Conservation (phyloP, 2,113 vertebrate species). For the Leucopsar rothschildi region DNA sequence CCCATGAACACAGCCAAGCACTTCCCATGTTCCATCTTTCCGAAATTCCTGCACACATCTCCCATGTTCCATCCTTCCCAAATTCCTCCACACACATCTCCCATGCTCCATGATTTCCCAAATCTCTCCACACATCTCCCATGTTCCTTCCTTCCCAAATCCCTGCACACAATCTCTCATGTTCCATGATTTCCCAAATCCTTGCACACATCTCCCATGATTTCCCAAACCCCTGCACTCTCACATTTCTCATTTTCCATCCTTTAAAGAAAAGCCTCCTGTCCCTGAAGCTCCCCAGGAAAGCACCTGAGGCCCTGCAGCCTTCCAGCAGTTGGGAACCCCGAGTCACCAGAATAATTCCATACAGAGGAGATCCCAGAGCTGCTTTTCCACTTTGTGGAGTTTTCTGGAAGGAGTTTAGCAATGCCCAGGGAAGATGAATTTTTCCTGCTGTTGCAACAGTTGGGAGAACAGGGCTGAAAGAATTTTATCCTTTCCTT, state of each 20-base stretch:
- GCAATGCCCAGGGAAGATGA: neutral
- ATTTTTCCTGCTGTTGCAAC: neutral
- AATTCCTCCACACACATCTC: neutral
- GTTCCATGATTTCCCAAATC: too few species aligned
- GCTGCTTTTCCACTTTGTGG: neutral
- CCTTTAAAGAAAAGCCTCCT: neutral
- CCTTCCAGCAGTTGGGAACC: neutral
- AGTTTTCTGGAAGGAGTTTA: neutral
- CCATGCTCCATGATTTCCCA: neutral
- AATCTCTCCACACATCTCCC: neutral
- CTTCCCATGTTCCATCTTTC: accelerated
- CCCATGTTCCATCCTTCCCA: accelerated
- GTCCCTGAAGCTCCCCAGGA: neutral
- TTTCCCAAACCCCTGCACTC: neutral
- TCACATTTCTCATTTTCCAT: too few species aligned
- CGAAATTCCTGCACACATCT: neutral
- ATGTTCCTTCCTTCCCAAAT: too few species aligned
- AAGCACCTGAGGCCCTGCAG: neutral
- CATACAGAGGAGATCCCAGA: accelerated
- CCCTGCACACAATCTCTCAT: too few species aligned
- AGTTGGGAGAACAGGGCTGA: neutral
- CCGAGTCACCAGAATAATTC: accelerated
- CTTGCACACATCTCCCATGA: too few species aligned
- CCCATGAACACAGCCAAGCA: accelerated
- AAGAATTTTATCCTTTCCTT: neutral